Conservation (phyloP, 2,113 vertebrate species). For the Odocoileus hemionus region DNA sequence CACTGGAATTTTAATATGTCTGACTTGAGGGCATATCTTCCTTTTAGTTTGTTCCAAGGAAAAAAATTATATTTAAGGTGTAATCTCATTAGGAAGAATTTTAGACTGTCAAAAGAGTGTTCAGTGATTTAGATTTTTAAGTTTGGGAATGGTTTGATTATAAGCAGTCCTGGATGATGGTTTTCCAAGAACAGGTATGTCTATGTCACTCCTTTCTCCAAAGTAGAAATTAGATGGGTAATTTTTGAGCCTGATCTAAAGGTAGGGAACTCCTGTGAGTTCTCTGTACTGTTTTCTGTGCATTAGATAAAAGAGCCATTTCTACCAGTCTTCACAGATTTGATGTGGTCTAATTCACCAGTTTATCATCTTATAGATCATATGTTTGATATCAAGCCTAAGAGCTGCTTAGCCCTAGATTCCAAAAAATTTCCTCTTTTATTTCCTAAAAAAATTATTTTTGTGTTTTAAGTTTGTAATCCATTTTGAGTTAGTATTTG, state of each 20-base stretch:
- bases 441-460: not conserved
- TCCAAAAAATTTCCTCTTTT: not conserved
- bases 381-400: not conserved
- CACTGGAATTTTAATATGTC: not conserved
- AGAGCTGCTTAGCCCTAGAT: not conserved
- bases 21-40: not conserved
- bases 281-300: not conserved
- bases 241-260: not conserved
- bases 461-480: not conserved
- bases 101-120: not conserved
- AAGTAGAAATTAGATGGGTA: not conserved
- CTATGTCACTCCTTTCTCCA: not conserved
- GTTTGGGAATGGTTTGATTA: not conserved
- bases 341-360: not conserved
- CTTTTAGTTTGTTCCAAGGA: not conserved
- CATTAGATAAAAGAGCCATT: not conserved
- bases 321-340: not conserved
- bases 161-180: not conserved
- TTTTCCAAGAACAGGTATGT: not conserved
- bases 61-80: not conserved
- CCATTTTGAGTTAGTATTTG: not conserved
- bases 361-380: not conserved
- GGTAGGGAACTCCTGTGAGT: too few relatives aligned
- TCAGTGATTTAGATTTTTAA: not conserved
- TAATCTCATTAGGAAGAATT: not conserved